Percentiles rank a stretch among this genome's conserved stretches.
Conservation (phyloP, 53 echinoderm and acorn worm genomes). For the Henricia sp. region DNA sequence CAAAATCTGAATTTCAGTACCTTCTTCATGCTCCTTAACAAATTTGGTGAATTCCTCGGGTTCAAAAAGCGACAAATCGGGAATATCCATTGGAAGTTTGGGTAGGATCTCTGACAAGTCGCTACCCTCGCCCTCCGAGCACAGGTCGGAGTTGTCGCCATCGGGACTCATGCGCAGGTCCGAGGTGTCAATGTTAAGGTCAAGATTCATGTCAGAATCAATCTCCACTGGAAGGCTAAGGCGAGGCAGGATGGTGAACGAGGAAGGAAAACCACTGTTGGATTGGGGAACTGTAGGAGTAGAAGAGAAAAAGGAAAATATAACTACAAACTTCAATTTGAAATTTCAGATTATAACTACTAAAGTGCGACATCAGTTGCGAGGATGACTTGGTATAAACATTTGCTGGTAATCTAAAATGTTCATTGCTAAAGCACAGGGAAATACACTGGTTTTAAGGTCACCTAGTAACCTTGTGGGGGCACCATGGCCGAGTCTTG, state of each 20-base stretch:
- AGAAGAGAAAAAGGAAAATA: neutral
- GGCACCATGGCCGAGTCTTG: too few species aligned
- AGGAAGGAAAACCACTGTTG: slow-evolving; percentile 50
- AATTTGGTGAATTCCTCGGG: slow-evolving; percentile 55
- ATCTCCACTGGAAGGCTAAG: slow-evolving; percentile 73
- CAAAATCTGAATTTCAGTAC: neutral
- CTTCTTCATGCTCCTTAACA: slow-evolving; percentile 58
- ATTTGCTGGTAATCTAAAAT: too few species aligned
- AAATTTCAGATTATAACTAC: too few species aligned
- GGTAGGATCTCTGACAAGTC: slow-evolving; percentile 82
- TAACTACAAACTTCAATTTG: too few species aligned
- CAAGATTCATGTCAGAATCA: slow-evolving; percentile 73
- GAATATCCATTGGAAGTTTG: slow-evolving; percentile 76
- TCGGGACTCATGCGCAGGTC: slow-evolving; percentile 83
- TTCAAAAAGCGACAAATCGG: slow-evolving; percentile 41
- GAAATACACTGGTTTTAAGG: too few species aligned
- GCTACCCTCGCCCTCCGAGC: slow-evolving; percentile 81
- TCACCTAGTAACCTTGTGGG: too few species aligned
- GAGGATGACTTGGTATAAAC: too few species aligned
- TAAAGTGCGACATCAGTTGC: too few species aligned
- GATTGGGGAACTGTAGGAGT: slow-evolving; percentile 28
- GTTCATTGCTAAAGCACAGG: too few species aligned
- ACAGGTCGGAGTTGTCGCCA: slow-evolving; percentile 71
- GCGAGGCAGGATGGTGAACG: slow-evolving; percentile 63
- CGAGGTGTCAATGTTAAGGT: slow-evolving; percentile 65